phyloP scores from a whole-genome alignment of 2,888 invertebrate genomes.

The Amiota mariae region DNA sequence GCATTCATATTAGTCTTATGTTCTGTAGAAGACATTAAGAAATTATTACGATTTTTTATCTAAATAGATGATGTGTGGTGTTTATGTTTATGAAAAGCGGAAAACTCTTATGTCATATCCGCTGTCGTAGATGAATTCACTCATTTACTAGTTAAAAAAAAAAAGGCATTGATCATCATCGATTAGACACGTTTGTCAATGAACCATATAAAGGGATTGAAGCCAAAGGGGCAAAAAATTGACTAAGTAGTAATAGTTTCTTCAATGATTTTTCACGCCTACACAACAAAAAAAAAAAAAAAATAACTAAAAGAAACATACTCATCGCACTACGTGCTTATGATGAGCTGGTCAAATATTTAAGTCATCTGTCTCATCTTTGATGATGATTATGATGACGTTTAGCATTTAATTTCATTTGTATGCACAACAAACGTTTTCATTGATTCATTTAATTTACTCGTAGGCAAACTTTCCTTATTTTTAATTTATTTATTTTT shows the following conservation, averaged over 20 bases:
- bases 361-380: neutral
- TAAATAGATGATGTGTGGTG: neutral
- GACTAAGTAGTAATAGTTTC: no score
- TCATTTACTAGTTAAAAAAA: neutral
- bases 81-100: slow-evolving; percentile 9
- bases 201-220: no score
- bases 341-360: slow-evolving; percentile 11
- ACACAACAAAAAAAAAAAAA: no score
- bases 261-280: no score
- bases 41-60: neutral
- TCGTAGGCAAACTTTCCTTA: neutral
- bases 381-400: neutral
- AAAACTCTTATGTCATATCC: slow-evolving; percentile 29
- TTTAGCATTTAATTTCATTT: neutral
- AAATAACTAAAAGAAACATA: neutral
- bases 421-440: slow-evolving; percentile 46
- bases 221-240: no score
- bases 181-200: no score
- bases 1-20: neutral
- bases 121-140: neutral
- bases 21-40: no score
- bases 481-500: neutral
- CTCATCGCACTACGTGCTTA: neutral
- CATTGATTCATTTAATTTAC: slow-evolving; percentile 43
- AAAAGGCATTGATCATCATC: no score